These are phyloP conservation scores for Schizotus pectinicornis DNA, from an alignment of 2,888 invertebrate species.

Conservation along the genomic window DNA sequence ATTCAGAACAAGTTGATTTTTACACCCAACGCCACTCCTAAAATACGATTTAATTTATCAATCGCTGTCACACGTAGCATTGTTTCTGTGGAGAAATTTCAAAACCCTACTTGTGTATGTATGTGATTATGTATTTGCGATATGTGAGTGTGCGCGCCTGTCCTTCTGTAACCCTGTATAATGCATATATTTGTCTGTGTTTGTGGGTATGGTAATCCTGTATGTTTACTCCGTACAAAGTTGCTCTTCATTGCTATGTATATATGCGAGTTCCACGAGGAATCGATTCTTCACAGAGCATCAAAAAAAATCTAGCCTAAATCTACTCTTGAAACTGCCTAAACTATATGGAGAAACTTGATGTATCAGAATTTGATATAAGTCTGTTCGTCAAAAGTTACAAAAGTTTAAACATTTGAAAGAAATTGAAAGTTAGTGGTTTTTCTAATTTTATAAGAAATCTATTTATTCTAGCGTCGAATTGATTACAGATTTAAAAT, in stretches of 20 bases:
- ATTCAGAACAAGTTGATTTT: slow-evolving; percentile 11
- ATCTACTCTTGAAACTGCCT: too few species aligned
- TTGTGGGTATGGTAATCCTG: slow-evolving; percentile 44
- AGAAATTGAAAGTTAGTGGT: too few species aligned
- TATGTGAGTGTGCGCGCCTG: slow-evolving; percentile 32
- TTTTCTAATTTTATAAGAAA: too few species aligned
- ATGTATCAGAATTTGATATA: too few species aligned
- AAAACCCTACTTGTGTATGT: slow-evolving; percentile 12
- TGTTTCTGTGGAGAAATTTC: slow-evolving; percentile 34
- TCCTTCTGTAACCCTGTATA: slow-evolving; percentile 38
- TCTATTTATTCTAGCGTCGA: too few species aligned
- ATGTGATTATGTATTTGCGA: slow-evolving; percentile 27
- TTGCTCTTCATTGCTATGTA: slow-evolving; percentile 45
- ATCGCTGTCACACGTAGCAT: slow-evolving; percentile 33
- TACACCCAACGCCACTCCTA: slow-evolving; percentile 4
- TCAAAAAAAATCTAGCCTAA: slow-evolving; percentile 38
- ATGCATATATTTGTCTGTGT: slow-evolving; percentile 44
- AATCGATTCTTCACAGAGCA: slow-evolving; percentile 44
- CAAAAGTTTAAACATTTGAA: too few species aligned
- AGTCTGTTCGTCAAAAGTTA: too few species aligned
- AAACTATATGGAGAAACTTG: too few species aligned
- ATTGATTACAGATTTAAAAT: too few species aligned
- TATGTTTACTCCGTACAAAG: slow-evolving; percentile 45
- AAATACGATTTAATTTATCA: slow-evolving; percentile 31
- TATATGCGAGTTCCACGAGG: slow-evolving; percentile 41